Evolutionary conservation across 2,113 vertebrate species (phyloP), one percentile per base, ranked within the genome.

Genomic region (Proteles cristata): DNA sequence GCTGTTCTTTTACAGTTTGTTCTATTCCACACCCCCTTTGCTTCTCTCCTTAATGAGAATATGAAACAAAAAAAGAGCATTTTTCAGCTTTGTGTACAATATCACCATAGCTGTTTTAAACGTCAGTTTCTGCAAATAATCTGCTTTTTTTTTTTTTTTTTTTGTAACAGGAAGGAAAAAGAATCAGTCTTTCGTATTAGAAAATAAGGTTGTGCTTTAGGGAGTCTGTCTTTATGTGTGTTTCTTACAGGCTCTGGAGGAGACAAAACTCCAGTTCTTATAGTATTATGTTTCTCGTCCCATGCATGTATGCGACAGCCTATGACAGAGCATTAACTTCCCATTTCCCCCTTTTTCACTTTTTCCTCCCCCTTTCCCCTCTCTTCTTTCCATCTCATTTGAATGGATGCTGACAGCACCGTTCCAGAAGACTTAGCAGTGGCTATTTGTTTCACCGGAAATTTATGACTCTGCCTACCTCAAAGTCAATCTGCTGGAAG

Each of bases 11-110:
- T 94, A 28, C 5, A 69, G 35, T 94, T 90, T 45, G 63, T 96
- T 94, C 89, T 33, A 88, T 92, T 94, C 94, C 86, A 48, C 79
- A 93, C 23, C 19, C 35, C 15, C 90, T 95, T 95, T 93, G 28
- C 6, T 96, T 83, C 53, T 95, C 17, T 92, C 33, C 79, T 94
- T 97, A 90, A 85, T 0, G 33, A 80, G 35, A 71, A 66, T 25
- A 79, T 76, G 55, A 93, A 95, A 43, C 55, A 33, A 96, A 83
- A 83, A 98, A 97, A 96, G 93, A 96, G 53, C 61, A 93, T 55
- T 43, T 88, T 11, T 19, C 16, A 76, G 15, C 83, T 95, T 85
- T 79, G 19, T 48, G 98, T 97, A 73, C 23, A 45, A 7, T 80
- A 96, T 77, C 73, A 89, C 33, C 50, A 80, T 35, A 53, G 63